These are phyloP conservation scores for Puntigrus tetrazona DNA, from an alignment of 2,113 vertebrate genomes.

Conservation along the genomic window DNA sequence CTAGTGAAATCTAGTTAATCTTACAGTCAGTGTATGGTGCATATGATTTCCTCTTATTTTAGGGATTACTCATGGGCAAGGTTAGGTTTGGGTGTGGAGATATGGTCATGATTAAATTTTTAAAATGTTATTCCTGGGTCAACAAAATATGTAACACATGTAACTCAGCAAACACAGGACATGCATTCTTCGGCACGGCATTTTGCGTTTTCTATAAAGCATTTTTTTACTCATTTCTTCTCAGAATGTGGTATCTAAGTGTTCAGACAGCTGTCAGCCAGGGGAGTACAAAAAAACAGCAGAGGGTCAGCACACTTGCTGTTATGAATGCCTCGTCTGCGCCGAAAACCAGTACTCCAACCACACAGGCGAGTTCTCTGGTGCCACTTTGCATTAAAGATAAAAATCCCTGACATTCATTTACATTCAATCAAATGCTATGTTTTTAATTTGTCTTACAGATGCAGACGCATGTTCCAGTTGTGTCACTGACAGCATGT, in stretches of 20 bases:
- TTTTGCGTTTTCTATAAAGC: background rate
- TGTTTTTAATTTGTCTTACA: slow-evolving; percentile 59
- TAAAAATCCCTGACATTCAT: background rate
- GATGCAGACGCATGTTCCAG: slow-evolving; percentile 83
- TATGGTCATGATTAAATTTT: too few species aligned
- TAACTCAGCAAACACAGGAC: too few species aligned
- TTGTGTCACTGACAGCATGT: slow-evolving; percentile 78
- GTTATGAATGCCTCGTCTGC: slow-evolving; percentile 84
- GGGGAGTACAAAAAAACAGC: slow-evolving; percentile 85
- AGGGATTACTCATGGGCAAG: too few species aligned
- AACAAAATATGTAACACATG: too few species aligned
- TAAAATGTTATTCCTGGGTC: too few species aligned
- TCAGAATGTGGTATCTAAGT: slow-evolving; percentile 81
- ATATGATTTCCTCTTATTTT: too few species aligned
- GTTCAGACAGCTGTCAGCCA: slow-evolving; percentile 80
- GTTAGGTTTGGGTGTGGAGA: too few species aligned
- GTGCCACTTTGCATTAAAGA: background rate
- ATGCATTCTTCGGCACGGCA: too few species aligned
- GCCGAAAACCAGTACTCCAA: slow-evolving; percentile 86
- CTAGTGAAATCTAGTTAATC: too few species aligned
- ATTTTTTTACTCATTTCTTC: slow-evolving; percentile 19
- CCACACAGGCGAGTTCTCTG: slow-evolving; percentile 70
- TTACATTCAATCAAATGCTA: background rate
- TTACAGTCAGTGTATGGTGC: too few species aligned
- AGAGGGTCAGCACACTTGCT: slow-evolving; percentile 84